Base-by-base conservation (phyloP, 23 tunicate genomes). In the Ascidia mentula region DNA sequence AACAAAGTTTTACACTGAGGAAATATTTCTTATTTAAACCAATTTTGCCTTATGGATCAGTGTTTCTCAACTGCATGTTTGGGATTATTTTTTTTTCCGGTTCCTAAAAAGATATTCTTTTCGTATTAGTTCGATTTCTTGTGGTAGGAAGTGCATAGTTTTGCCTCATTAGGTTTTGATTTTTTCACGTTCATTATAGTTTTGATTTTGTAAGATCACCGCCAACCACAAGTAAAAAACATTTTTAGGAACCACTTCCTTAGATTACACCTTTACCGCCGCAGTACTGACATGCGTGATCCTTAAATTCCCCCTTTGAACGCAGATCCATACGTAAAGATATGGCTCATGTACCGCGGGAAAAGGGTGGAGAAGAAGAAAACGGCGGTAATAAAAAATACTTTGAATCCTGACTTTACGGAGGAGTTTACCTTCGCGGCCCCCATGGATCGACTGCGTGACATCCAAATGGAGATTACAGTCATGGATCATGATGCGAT, bases 401-500 rank as follows among this genome's bases (percentile, higher is more conserved):
- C 84, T 31, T 69, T 95, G 45, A 89, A 95, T 53, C 99, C 99
- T 6, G 79, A 78, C 31, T 95, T 95, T 82, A 60, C 69, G 13
- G 96, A 95, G 73, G 78, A 65, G 26, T 95, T 95, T 37, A 85
- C 84, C 5, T 95, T 95, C 73, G 37, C 74, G n/a, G 81, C 88
- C 0, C 95, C 99, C 20, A 95, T 95, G 99, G 85, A 87, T 28
- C 72, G 73, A 45, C 36, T 95, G 82, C 71, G 94, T 18, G 99
- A 95, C 31, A 89, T 83, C n/a, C 94, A 89, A 69, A 84, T 95
- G 24, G 99, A 95, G 73, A 89, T 95, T 13, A 92, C 83, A 35
- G 99, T 95, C 28, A 95, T 95, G 99, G 99, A 95, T 86, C 73
- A 88, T 34, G 99, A 95, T 59, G 9, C 37, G 30, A 86, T 95